Conservation (phyloP, 2,113 vertebrate genomes). For the Siphamia tubifer region DNA sequence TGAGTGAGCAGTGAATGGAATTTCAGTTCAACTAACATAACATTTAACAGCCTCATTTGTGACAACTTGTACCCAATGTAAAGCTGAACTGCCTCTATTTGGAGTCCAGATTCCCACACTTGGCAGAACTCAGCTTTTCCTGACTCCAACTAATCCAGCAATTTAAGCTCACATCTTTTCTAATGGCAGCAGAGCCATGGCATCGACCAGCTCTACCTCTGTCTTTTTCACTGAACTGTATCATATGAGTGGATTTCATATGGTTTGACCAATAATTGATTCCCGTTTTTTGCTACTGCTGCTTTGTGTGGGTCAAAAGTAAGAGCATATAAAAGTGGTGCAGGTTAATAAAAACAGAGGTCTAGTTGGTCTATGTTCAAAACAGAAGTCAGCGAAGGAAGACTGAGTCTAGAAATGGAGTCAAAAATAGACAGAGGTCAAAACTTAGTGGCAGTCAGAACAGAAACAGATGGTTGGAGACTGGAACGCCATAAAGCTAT, state of each 20-base stretch:
- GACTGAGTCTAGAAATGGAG: neutral
- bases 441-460: neutral
- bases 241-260: neutral
- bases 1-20: neutral
- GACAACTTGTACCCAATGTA: constrained; percentile 9
- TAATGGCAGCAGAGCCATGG: constrained; percentile 1
- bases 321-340: neutral
- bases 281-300: neutral
- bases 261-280: neutral
- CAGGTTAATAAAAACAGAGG: neutral
- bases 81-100: constrained; percentile 5
- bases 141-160: constrained; percentile 2
- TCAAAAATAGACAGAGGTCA: neutral
- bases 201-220: neutral
- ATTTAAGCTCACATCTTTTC: neutral
- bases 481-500: neutral
- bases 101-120: neutral
- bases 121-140: neutral
- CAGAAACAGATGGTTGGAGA: neutral
- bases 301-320: neutral
- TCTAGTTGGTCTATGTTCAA: neutral
- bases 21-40: neutral
- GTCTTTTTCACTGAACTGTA: neutral
- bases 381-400: neutral
- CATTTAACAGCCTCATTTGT: constrained; percentile 17